These are phyloP conservation scores for Stramonita haemastoma DNA, from an alignment of 2,888 invertebrate species.

Conservation along the genomic window DNA sequence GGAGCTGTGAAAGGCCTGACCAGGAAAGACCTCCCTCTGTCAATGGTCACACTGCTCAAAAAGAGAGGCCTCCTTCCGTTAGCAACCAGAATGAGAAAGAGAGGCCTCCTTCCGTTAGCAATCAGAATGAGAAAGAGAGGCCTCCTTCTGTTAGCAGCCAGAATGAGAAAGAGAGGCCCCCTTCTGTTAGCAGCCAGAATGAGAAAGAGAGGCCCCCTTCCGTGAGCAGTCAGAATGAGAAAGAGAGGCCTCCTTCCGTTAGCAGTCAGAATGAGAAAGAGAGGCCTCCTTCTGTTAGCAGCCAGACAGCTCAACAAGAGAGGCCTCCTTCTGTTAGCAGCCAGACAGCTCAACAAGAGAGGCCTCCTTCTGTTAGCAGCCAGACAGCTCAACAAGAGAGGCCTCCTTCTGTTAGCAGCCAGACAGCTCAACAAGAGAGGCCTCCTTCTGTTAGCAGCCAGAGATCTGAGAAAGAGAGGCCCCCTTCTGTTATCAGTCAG, in stretches of 20 bases:
- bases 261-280: conserved; percentile 1
- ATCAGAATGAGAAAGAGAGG: conserved; percentile 24
- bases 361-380: not conserved
- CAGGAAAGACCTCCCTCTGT: not conserved
- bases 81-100: not conserved
- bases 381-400: not conserved
- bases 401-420: conserved; percentile 19
- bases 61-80: not conserved
- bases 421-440: not conserved
- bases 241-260: conserved; percentile 6
- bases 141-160: conserved; percentile 28
- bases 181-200: not conserved
- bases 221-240: not conserved
- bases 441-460: conserved; percentile 22
- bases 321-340: conserved; percentile 8
- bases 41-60: not conserved
- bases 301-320: conserved; percentile 1
- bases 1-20: not conserved
- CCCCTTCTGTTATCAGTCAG: conserved; percentile 2
- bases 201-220: not conserved
- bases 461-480: conserved; percentile 1
- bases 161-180: not conserved
- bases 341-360: not conserved
- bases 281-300: conserved; percentile 17
- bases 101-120: conserved; percentile 25